Evolutionary conservation across 2,888 invertebrate genomes (phyloP).

Genomic region (Andrena trimmerana): DNA sequence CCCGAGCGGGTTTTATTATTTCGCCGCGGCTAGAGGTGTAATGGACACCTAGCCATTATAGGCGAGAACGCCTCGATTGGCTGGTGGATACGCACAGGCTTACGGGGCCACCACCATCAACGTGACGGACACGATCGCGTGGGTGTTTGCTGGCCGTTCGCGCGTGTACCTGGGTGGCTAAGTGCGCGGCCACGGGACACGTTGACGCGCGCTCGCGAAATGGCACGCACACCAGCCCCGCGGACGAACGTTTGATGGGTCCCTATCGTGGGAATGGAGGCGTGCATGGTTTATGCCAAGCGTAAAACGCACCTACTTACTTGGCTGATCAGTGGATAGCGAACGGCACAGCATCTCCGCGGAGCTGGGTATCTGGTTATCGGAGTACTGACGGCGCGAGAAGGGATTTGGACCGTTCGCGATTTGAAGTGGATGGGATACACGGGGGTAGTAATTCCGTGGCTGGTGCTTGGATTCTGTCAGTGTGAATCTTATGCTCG

Average conservation of each 20-base stretch:
- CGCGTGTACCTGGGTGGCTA: conserved; percentile 43
- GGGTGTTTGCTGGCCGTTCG: conserved; percentile 29
- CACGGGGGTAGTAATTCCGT: not conserved
- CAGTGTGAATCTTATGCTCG: not conserved
- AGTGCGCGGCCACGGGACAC: conserved; percentile 29
- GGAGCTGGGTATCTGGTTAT: conserved; percentile 63
- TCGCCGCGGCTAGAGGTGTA: conserved; percentile 61
- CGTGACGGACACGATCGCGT: conserved; percentile 21
- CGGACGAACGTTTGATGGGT: conserved; percentile 32
- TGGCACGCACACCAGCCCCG: conserved; percentile 18
- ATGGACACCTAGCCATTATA: conserved; percentile 68
- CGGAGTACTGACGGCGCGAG: conserved; percentile 68
- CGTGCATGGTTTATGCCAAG: conserved; percentile 75
- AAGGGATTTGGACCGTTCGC: conserved; percentile 32
- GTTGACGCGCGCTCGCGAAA: conserved; percentile 46
- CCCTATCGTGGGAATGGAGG: conserved; percentile 68
- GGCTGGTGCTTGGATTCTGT: not conserved
- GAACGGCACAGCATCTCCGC: not conserved
- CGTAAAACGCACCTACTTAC: conserved; percentile 70
- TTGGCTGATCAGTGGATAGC: conserved; percentile 69
- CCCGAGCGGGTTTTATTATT: conserved; percentile 63
- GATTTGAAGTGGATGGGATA: not conserved
- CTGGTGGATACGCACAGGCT: conserved; percentile 45
- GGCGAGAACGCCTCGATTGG: conserved; percentile 64
- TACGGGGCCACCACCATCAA: not conserved